Base-by-base conservation (phyloP, 2,888 invertebrate genomes). In the Chelonus formosanus region DNA sequence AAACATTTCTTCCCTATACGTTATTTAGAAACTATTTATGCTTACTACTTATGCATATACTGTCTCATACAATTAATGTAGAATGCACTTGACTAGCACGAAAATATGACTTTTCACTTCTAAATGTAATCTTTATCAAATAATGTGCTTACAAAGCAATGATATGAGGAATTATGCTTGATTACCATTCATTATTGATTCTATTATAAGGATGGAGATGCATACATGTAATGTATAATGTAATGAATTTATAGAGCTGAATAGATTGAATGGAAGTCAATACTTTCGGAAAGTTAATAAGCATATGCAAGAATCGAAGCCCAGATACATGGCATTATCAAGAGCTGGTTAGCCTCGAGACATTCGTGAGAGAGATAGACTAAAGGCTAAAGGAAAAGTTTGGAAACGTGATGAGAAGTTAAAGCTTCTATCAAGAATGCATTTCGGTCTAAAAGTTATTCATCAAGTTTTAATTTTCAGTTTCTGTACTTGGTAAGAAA, bases 1-100 rank as follows among this genome's bases (percentile, higher is more conserved):
- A 78, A 76, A 78, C 72, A 71, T 76, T 76, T 78, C 76, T 78
- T 76, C 73, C 75, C 73, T 31, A 32, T 7, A 53, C 43, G 53
- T 40, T 53, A 34, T 61, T 61, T 10, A 60, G 43, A 52, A 62
- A 54, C 72, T 70, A 50, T 67, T 53, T 61, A 56, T 58, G 57
- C 43, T 53, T 35, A 32, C 34, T 53, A 59, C 32, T 43, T 1
- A 45, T 57, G 34, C 34, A 48, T 20, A 10, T 8, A 52, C 62
- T 68, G 54, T 65, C 44, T 59, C 43, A 54, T 31, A 32, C 40
- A 54, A 57, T 36, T 8, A 6, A 40, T 55, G 36, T 55, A 40
- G 6, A 3, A 40, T 6, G 40, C 40, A 40, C 40, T 40, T 40
- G 4, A 40, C 40, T 40, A 40, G 6, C 40, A 40, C 40, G 5